Evolutionary conservation across 2,113 vertebrate genomes (phyloP), one percentile per base, ranked within the genome.

Genomic region (Ptychochromis oligacanthus): DNA sequence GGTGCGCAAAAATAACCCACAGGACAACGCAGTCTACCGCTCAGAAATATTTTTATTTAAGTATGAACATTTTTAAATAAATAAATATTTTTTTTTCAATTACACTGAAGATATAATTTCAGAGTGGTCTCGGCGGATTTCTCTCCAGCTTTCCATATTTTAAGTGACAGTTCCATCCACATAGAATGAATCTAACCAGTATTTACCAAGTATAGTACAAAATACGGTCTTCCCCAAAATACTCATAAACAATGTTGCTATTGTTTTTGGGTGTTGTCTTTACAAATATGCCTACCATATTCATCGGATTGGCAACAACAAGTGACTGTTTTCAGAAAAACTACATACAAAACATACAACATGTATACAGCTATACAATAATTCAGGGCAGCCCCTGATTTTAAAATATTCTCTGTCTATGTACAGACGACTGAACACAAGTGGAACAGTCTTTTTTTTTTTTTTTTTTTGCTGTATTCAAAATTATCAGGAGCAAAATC

Each of bases 81-180:
- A 99, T 99, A 99, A 99, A 99, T 99, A 98, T 87, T 97, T 90
- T 96, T 85, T 97, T 90, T 96, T 96, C 94, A 94, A 95, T 93
- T 91, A 96, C 97, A 95, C 91, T 94, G 95, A 96, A 93, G 75
- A 87, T 95, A 96, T 96, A 96, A 84, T 93, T 88, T 96, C 93
- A 95, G 90, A 91, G 85, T 91, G 54, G 88, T 86, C 85, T 79
- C 75, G 74, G 84, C 65, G 76, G 58, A 85, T 80, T 77, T 72
- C 57, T 82, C 67, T 83, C 57, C 81, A 87, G 54, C 24, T 87
- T 84, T 80, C 52, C 72, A 61, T 56, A 62, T 78, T 87, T 88
- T 46, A 86, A 83, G 74, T 87, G 64, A 88, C 83, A 84, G 77
- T 85, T 88, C 86, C 86, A 91, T 92, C 89, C 90, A 94, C 86